A percentile compares a stretch with the other conserved stretches of the same genome.
Evolutionary conservation across 2,888 invertebrate species (phyloP).

Genomic region (Apoda limacodes): DNA sequence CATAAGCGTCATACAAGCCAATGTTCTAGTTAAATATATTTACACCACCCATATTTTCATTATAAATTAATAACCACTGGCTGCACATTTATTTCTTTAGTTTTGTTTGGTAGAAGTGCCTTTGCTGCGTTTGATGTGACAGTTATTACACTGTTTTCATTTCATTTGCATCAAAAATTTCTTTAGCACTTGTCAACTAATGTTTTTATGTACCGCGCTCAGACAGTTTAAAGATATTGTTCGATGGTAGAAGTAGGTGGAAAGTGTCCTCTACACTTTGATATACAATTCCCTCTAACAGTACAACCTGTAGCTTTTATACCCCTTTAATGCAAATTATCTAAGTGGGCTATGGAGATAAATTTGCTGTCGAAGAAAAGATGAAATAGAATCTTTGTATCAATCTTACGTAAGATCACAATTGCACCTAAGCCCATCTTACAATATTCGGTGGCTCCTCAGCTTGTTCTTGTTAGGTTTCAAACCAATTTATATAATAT

Average conservation of each 20-base stretch:
- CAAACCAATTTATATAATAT: slow-evolving; percentile 10
- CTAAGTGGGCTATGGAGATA: slow-evolving; percentile 5
- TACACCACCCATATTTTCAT: too few relatives aligned
- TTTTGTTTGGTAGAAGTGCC: too few relatives aligned
- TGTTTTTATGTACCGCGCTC: slow-evolving; percentile 3
- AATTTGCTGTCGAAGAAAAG: slow-evolving; percentile 8
- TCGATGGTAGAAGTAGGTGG: not conserved
- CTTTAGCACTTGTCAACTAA: slow-evolving; percentile 6
- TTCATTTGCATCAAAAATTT: slow-evolving; percentile 11
- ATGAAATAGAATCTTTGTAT: slow-evolving; percentile 6
- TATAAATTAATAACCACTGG: too few relatives aligned
- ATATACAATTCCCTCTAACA: not conserved
- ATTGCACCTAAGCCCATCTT: slow-evolving; percentile 6
- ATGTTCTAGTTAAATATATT: too few relatives aligned
- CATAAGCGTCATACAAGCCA: too few relatives aligned
- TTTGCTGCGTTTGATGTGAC: not conserved
- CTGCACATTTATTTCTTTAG: too few relatives aligned
- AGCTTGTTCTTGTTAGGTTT: slow-evolving; percentile 9
- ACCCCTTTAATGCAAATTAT: slow-evolving; percentile 4
- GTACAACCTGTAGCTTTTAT: slow-evolving; percentile 3
- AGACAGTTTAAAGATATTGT: not conserved
- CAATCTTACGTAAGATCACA: slow-evolving; percentile 6
- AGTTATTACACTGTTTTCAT: slow-evolving; percentile 11
- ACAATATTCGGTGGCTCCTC: not conserved
- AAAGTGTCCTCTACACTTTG: not conserved